A percentile compares a stretch with the other conserved stretches of the same genome.
These are phyloP conservation scores for Xiphias gladius DNA, from an alignment of 2,113 vertebrate species.

Conservation along the genomic window DNA sequence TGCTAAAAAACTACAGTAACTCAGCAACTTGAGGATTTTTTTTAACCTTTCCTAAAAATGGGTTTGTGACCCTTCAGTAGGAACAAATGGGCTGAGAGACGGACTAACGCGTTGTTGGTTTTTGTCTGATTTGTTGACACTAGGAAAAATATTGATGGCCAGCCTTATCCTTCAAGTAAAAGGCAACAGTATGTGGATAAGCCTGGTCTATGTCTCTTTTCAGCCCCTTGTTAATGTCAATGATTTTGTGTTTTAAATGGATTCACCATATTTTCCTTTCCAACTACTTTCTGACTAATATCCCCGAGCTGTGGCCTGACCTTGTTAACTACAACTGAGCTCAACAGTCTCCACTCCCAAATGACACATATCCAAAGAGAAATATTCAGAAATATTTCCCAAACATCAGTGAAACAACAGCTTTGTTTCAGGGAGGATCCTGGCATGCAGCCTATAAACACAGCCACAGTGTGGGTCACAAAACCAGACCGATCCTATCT, in stretches of 20 bases:
- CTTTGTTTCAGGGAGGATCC: conserved; percentile 30
- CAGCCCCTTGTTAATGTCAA: not conserved
- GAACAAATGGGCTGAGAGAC: too few species aligned
- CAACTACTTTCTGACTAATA: not conserved
- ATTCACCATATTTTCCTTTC: conserved; percentile 3
- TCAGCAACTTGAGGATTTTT: not conserved
- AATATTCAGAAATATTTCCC: conserved; percentile 9
- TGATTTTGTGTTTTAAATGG: not conserved
- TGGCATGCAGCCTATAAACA: conserved; percentile 23
- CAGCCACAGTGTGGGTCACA: conserved; percentile 15
- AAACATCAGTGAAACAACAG: conserved; percentile 23
- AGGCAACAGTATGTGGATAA: not conserved
- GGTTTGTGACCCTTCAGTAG: not conserved
- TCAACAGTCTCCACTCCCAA: not conserved
- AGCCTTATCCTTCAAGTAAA: not conserved
- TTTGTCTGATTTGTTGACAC: not conserved
- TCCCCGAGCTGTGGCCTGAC: not conserved
- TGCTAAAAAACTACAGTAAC: not conserved
- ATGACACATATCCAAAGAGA: conserved; percentile 1
- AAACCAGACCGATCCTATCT: conserved; percentile 38
- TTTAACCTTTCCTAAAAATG: not conserved
- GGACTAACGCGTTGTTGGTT: too few species aligned
- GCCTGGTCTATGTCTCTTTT: not conserved
- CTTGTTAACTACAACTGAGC: conserved; percentile 10
- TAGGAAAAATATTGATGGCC: not conserved